Evolutionary conservation across 1,140 invertebrate species (phyloP).

Genomic region (Hestina assimilis): DNA sequence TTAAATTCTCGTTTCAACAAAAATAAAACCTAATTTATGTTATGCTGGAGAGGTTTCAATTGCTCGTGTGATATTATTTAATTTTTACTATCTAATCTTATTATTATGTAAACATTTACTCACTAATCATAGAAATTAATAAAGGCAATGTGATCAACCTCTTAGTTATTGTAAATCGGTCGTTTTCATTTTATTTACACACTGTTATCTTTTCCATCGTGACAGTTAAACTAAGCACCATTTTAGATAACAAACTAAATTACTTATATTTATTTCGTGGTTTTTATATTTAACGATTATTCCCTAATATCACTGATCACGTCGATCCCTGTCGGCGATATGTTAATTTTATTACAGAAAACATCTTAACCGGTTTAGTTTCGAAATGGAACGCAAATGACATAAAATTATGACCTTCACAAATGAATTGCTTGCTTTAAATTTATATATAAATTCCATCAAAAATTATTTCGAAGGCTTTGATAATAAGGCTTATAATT

Average conservation of each 20-base stretch:
- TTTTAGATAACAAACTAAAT: too few species aligned
- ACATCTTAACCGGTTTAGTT: conserved; percentile 65
- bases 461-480: not conserved
- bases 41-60: too few species aligned
- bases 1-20: too few species aligned
- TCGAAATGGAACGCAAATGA: conserved; percentile 66
- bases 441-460: conserved; percentile 15
- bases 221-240: too few species aligned
- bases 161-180: conserved; percentile 1
- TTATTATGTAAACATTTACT: conserved; percentile 1
- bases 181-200: conserved; percentile 4
- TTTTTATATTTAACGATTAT: too few species aligned
- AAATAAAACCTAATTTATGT: too few species aligned
- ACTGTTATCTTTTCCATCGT: conserved; percentile 17
- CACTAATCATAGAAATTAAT: not conserved
- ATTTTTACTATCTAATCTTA: too few species aligned
- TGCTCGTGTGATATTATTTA: too few species aligned
- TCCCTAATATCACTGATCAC: conserved; percentile 33
- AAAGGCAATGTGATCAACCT: conserved; percentile 3
- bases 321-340: conserved; percentile 61
- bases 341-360: conserved; percentile 72
- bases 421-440: conserved; percentile 10
- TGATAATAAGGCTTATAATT: too few species aligned
- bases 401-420: conserved; percentile 63
- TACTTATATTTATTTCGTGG: too few species aligned